Conservation (phyloP, 64 coral and sea anemone species). For the Montipora capricornis region DNA sequence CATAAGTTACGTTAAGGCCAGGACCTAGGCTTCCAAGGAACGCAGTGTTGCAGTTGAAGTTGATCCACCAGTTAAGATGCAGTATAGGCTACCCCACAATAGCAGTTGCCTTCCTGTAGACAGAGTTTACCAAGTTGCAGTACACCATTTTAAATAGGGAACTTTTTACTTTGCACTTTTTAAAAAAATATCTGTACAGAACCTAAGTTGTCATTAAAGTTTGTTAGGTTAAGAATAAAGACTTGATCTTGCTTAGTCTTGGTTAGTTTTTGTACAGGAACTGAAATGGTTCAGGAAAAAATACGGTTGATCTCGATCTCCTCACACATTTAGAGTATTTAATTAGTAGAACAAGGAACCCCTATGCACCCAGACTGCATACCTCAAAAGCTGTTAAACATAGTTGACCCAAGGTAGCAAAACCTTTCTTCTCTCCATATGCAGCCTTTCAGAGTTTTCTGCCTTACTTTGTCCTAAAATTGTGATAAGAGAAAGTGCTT, state of each 20-base stretch:
- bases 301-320: not conserved
- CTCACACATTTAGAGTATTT: no score
- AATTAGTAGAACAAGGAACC: no score
- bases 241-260: conserved; percentile 12
- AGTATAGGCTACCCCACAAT: conserved; percentile 47
- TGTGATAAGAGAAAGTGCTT: no score
- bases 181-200: conserved; percentile 15
- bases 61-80: conserved; percentile 47
- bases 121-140: conserved; percentile 28
- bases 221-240: conserved; percentile 56
- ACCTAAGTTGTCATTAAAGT: conserved; percentile 46
- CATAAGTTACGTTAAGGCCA: conserved; percentile 50
- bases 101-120: conserved; percentile 19
- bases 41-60: conserved; percentile 40
- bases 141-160: not conserved
- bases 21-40: not conserved
- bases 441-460: no score
- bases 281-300: not conserved
- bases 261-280: conserved; percentile 7
- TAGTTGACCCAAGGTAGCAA: no score
- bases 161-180: conserved; percentile 39
- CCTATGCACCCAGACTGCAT: no score
- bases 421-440: no score
- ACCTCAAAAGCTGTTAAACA: no score
- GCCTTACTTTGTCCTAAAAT: no score